Conservation (phyloP, 2,113 vertebrate genomes). For the Morone saxatilis region DNA sequence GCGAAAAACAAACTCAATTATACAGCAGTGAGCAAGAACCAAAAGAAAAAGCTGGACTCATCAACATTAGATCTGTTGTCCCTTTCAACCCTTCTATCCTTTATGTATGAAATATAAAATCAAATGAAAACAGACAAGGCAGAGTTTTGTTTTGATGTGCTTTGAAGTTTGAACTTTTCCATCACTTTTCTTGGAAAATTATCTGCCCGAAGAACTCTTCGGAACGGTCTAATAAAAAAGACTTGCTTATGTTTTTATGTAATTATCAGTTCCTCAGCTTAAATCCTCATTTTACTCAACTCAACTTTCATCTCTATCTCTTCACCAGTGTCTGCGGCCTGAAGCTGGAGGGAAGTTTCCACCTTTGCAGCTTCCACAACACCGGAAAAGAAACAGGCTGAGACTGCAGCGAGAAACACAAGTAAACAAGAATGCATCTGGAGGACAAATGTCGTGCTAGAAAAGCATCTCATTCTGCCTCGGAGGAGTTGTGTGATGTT, state of each 20-base stretch:
- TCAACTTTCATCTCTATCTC: not conserved
- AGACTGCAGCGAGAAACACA: conserved; percentile 18
- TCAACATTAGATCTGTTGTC: conserved; percentile 37
- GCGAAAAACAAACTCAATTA: conserved; percentile 37
- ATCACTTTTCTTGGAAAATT: not conserved
- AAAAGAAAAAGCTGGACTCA: conserved; percentile 20
- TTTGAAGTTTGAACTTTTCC: conserved; percentile 21
- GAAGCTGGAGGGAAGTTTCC: conserved; percentile 7
- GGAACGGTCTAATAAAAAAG: not conserved
- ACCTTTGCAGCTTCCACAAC: conserved; percentile 16
- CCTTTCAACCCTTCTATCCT: not conserved
- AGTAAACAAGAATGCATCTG: conserved; percentile 47
- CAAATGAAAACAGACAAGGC: not conserved
- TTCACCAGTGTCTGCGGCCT: conserved; percentile 8
- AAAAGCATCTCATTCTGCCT: conserved; percentile 34
- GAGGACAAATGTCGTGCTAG: conserved; percentile 45
- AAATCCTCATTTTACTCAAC: not conserved
- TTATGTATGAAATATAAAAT: conserved; percentile 8
- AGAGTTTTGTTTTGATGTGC: conserved; percentile 6
- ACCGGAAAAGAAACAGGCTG: not conserved
- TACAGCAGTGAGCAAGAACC: conserved; percentile 9
- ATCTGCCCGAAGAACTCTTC: not conserved
- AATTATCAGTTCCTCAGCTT: not conserved
- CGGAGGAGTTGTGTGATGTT: conserved; percentile 50
- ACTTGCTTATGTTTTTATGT: not conserved